These are phyloP conservation scores for Poliocrania exsul DNA, from an alignment of 2,797 vertebrate genomes.

Conservation along the genomic window DNA sequence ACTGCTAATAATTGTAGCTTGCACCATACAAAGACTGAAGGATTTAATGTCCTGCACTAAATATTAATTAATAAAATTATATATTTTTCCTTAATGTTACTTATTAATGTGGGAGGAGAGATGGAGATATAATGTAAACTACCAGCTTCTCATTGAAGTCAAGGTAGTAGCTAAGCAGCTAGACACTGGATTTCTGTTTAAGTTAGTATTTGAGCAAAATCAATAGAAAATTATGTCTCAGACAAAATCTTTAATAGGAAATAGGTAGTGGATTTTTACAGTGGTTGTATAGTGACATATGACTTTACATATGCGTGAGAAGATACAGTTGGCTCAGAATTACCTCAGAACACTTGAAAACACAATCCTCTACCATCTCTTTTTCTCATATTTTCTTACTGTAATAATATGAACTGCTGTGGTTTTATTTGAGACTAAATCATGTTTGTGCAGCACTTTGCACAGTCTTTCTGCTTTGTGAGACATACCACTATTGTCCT, in stretches of 20 bases:
- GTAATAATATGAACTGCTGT: background rate
- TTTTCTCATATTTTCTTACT: background rate
- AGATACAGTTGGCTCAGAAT: background rate
- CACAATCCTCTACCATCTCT: background rate
- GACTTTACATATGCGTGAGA: accelerated
- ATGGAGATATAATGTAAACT: background rate
- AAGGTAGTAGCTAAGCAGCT: background rate
- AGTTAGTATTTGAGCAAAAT: background rate
- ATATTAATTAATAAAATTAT: background rate
- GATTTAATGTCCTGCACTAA: background rate
- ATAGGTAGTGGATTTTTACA: background rate
- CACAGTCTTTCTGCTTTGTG: background rate
- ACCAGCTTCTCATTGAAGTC: background rate
- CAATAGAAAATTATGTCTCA: background rate
- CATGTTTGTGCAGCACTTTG: background rate
- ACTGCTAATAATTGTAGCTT: background rate
- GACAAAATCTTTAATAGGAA: background rate
- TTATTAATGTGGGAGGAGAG: background rate
- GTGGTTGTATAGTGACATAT: background rate
- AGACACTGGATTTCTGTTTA: background rate
- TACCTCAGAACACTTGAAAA: background rate
- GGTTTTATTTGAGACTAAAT: background rate
- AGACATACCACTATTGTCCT: background rate
- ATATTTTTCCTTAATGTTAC: background rate
- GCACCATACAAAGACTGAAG: background rate